Conservation (phyloP, 2,888 invertebrate species). For the Acanthosoma haemorrhoidale region DNA sequence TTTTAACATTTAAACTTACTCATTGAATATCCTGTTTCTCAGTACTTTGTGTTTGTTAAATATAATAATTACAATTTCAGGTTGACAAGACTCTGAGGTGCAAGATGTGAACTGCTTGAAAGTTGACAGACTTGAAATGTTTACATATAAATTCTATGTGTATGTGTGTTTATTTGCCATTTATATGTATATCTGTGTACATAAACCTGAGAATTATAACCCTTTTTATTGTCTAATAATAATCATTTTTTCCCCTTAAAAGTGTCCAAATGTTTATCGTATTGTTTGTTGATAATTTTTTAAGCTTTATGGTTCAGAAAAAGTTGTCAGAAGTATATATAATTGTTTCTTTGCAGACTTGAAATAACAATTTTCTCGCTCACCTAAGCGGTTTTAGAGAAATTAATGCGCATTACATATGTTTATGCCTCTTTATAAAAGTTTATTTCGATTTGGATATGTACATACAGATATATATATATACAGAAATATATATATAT, state of each 20-base stretch:
- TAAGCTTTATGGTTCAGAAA: constrained; percentile 1
- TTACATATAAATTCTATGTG: constrained; percentile 6
- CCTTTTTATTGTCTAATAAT: too few species aligned
- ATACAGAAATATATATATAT: constrained; percentile 11
- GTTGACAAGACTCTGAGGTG: constrained; percentile 35
- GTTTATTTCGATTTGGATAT: background rate
- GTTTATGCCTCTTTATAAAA: background rate
- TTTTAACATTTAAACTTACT: background rate
- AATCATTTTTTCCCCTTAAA: too few species aligned
- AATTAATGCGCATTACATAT: background rate
- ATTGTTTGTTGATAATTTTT: too few species aligned
- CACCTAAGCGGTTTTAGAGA: background rate
- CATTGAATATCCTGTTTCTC: background rate
- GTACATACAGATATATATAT: constrained; percentile 11
- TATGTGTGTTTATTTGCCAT: background rate
- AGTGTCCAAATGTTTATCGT: too few species aligned
- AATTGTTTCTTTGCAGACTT: background rate
- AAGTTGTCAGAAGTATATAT: too few species aligned
- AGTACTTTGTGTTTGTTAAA: background rate
- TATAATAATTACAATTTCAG: constrained; percentile 33
- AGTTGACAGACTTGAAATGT: background rate
- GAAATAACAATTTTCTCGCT: background rate
- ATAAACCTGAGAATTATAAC: too few species aligned
- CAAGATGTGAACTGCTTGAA: constrained; percentile 22
- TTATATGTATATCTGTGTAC: background rate